Evolutionary conservation across 2,797 vertebrate genomes (phyloP).

Genomic region (Thalassophryne amazonica): DNA sequence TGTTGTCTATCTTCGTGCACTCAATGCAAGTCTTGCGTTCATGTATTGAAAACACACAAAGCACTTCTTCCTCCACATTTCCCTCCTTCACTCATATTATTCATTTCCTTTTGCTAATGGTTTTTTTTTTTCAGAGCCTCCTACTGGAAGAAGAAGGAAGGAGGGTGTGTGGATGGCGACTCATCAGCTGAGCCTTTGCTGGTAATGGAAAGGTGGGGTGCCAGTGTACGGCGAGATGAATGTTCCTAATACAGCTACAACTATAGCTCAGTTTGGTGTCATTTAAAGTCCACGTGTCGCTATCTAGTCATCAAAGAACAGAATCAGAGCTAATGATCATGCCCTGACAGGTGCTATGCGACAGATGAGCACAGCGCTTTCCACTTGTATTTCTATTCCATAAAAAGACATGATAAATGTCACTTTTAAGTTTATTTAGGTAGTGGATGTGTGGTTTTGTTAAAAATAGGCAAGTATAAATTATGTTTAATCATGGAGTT

Average conservation of each 20-base stretch:
- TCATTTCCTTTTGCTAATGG: constrained; percentile 62
- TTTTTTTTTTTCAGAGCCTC: constrained; percentile 40
- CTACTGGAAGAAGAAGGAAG: constrained; percentile 33
- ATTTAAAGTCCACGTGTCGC: constrained; percentile 53
- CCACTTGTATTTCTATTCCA: too few relatives aligned
- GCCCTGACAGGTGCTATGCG: too few relatives aligned
- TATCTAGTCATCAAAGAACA: constrained; percentile 53
- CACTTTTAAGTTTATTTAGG: too few relatives aligned
- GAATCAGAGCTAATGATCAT: constrained; percentile 39
- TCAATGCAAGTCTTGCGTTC: constrained; percentile 4
- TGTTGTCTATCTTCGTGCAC: neutral
- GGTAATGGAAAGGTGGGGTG: constrained; percentile 56
- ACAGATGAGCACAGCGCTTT: too few relatives aligned
- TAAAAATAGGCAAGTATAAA: too few relatives aligned
- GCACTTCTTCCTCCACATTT: constrained; percentile 24
- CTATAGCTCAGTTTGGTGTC: constrained; percentile 56
- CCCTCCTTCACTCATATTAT: constrained; percentile 35
- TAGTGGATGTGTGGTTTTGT: too few relatives aligned
- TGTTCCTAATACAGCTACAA: constrained; percentile 62
- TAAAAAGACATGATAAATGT: too few relatives aligned
- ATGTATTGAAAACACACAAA: constrained; percentile 5
- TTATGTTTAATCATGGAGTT: too few relatives aligned
- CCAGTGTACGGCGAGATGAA: constrained; percentile 54
- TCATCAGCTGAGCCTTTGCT: constrained; percentile 46
- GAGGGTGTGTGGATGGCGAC: constrained; percentile 43